Percentiles rank a stretch among this genome's conserved stretches.
These are phyloP conservation scores for Penaeus monodon DNA, from an alignment of 2,888 invertebrate species.

Conservation along the genomic window DNA sequence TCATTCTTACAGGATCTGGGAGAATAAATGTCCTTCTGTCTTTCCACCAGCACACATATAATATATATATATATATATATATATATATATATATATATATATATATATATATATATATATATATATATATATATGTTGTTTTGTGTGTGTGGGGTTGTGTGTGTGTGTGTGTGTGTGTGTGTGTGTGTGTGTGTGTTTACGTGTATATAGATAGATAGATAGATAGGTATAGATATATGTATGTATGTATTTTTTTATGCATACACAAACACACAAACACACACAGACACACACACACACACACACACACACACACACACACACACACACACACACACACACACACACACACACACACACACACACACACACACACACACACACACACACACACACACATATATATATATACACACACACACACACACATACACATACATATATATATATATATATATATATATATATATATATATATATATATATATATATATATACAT, in stretches of 20 bases:
- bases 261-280: background rate
- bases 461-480: too few species aligned
- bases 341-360: background rate
- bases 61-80: background rate
- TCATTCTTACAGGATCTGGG: too few species aligned
- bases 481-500: too few species aligned
- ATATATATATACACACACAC: background rate
- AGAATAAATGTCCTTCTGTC: too few species aligned
- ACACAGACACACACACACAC: background rate
- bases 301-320: background rate
- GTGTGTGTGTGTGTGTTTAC: conserved; percentile 16
- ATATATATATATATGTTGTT: conserved; percentile 22
- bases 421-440: background rate
- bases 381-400: background rate
- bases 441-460: background rate
- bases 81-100: conserved; percentile 10
- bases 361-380: too few species aligned
- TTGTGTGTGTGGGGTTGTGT: conserved; percentile 31
- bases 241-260: too few species aligned
- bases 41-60: background rate
- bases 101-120: conserved; percentile 8
- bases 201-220: too few species aligned
- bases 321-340: background rate
- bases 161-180: conserved; percentile 22
- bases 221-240: too few species aligned